Percentiles rank a stretch among this genome's conserved stretches.
Evolutionary conservation across 1,140 invertebrate species (phyloP).

Genomic region (Druon quercuslanigerum): DNA sequence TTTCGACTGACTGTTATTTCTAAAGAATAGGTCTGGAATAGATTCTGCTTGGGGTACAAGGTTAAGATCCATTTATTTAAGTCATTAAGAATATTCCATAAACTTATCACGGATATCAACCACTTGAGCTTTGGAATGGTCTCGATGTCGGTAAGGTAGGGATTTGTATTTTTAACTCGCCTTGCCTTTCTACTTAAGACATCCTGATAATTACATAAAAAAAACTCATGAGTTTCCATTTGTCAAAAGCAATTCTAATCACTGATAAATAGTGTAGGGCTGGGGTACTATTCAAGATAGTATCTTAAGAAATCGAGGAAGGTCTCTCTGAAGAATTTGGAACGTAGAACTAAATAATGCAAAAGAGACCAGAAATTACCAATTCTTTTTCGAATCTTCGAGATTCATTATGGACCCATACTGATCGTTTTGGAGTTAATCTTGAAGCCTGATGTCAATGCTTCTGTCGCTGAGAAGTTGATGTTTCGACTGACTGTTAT

Average conservation of each 20-base stretch:
- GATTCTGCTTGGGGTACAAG: no score
- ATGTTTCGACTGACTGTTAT: background rate
- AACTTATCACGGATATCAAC: no score
- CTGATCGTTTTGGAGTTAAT: background rate
- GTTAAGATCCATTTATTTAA: no score
- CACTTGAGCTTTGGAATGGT: no score
- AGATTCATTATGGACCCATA: background rate
- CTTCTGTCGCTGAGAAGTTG: background rate
- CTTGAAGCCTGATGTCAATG: background rate
- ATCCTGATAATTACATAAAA: no score
- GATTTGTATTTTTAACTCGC: no score
- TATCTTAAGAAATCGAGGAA: background rate
- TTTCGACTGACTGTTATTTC: no score
- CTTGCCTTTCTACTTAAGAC: no score
- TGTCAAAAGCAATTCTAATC: constrained; percentile 12
- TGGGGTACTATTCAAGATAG: background rate
- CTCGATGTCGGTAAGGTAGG: no score
- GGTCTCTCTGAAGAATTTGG: background rate
- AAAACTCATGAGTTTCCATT: background rate
- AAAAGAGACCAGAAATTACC: background rate
- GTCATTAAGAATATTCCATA: no score
- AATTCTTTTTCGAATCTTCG: background rate
- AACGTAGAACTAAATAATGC: background rate
- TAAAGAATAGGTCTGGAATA: no score
- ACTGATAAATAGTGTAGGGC: background rate